A percentile compares a stretch with the other conserved stretches of the same genome.
Evolutionary conservation across 2,797 vertebrate genomes (phyloP).

Genomic region (Dipus sagitta): DNA sequence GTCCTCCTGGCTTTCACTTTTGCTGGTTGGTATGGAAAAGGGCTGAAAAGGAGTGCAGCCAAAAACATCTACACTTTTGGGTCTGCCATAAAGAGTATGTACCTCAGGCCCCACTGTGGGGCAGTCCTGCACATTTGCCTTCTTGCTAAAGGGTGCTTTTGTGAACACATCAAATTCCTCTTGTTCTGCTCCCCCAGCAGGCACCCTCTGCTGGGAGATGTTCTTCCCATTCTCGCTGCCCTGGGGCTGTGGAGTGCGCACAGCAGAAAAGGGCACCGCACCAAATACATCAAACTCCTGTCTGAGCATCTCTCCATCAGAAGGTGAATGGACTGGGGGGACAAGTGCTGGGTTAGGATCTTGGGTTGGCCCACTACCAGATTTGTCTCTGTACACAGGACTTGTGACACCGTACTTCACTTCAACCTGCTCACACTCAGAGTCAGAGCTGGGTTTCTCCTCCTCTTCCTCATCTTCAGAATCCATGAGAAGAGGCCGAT

Average conservation of each 20-base stretch:
- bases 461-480: slow-evolving; percentile 95
- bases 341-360: slow-evolving; percentile 71
- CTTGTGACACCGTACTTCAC: slow-evolving; percentile 81
- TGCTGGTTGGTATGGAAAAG: slow-evolving; percentile 75
- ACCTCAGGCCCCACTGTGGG: slow-evolving; percentile 75
- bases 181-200: slow-evolving; percentile 78
- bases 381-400: slow-evolving; percentile 20
- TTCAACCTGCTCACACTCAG: slow-evolving; percentile 89
- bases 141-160: slow-evolving; percentile 96
- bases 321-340: slow-evolving; percentile 73
- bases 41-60: slow-evolving; percentile 95
- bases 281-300: slow-evolving; percentile 94
- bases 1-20: slow-evolving; percentile 90
- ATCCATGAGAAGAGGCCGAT: slow-evolving; percentile 95
- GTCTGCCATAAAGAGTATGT: slow-evolving; percentile 88
- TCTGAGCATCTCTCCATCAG: background rate
- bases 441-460: slow-evolving; percentile 94
- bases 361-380: slow-evolving; percentile 43
- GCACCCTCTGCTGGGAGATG: slow-evolving; percentile 81
- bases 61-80: slow-evolving; percentile 92
- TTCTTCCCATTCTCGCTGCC: slow-evolving; percentile 77
- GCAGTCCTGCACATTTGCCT: slow-evolving; percentile 88
- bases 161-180: slow-evolving; percentile 97
- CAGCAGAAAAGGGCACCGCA: slow-evolving; percentile 92
- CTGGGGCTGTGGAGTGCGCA: slow-evolving; percentile 78